Evolutionary conservation across 1,140 invertebrate species (phyloP), one percentile per base, ranked within the genome.

Genomic region (Drosophila subpulchrella): DNA sequence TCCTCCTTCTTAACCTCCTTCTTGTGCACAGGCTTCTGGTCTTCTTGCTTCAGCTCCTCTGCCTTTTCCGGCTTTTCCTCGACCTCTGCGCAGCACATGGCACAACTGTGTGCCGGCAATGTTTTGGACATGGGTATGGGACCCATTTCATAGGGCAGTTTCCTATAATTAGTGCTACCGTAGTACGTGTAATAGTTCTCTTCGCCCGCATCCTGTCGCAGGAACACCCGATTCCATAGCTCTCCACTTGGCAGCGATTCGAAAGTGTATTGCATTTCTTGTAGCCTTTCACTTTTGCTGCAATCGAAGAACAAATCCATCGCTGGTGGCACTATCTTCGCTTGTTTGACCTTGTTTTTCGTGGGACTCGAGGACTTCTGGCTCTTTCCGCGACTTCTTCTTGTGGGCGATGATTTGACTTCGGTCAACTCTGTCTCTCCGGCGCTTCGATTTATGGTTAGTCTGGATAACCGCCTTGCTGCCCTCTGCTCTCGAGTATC

Each of bases 211-310:
- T 97, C 96, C 81, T 97, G 96, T 1, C 96, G 93, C 65, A 94
- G 94, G 85, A 96, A 97, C 0, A 96, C 96, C 76, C 95, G 94
- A 92, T 96, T 96, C 96, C 96, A 97, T 0, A 95, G 94, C 80
- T 97, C 96, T 42, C 94, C 94, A 51, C 91, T 93, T 5, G 96
- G 96, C 62, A 96, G 92, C 15, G 93, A 94, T 92, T 97, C 96
- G 82, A 97, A 97, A 0, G 96, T 95, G 88, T 96, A 97, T 56
- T 95, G 94, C 88, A 96, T 93, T 78, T 95, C 94, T 67, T 95
- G 94, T 24, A 95, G 34, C 8, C 71, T 51, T 38, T 77, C 86
- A 24, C 89, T 91, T 10, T 90, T 89, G 30, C 58, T 80, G 38
- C 68, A 82, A 50, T 91, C 89, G 34, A 85, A 91, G 27, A 81